Evolutionary conservation across 2,888 invertebrate genomes (phyloP), one percentile per base, ranked within the genome.

Genomic region (Frankliniella intonsa): DNA sequence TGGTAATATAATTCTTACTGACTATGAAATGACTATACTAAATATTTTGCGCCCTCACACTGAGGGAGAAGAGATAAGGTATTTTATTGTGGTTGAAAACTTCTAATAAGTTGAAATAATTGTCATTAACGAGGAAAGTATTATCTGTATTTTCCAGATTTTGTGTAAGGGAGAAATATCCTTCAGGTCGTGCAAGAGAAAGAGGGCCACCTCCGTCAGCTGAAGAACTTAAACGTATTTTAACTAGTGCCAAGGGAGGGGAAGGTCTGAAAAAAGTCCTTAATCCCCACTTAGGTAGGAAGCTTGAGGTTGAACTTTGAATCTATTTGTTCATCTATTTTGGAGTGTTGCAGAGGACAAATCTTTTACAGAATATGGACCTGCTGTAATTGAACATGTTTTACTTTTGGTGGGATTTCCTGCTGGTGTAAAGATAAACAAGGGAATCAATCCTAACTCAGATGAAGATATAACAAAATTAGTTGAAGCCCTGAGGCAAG

Each of bases 1-100:
- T 85, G 98, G 99, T 82, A 99, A 99, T 88, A 94, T 99, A 22
- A 91, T 99, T 82, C 90, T 99, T 8, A 97, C 98, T 0, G 99
- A 99, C 89, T 90, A 92, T 86, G 93, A 97, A 85, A 93, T 95
- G 90, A 94, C 91, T 0, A 99, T 98, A 86, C 90, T 99, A 14
- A 96, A 97, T 88, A 93, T 99, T n/a, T 89, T 99, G 3, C 90
- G 98, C 69, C 97, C 97, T 0, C 94, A 98, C 86, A 93, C 93
- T 3, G 97, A 98, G 88, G 96, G 95, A 3, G 97, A 98, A 86
- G 95, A 96, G 88, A 89, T 95, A 25, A 91, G 92, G 92, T 92
- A 87, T 85, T 81, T 82, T n/a, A n/a, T n/a, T n/a, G 55, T 79
- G 65, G 49, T n/a, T 76, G 19, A n/a, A 69, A 50, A 51, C 49